Evolutionary conservation across 2,797 vertebrate genomes (phyloP), one percentile per base, ranked within the genome.

Genomic region (Podarcis siculus): DNA sequence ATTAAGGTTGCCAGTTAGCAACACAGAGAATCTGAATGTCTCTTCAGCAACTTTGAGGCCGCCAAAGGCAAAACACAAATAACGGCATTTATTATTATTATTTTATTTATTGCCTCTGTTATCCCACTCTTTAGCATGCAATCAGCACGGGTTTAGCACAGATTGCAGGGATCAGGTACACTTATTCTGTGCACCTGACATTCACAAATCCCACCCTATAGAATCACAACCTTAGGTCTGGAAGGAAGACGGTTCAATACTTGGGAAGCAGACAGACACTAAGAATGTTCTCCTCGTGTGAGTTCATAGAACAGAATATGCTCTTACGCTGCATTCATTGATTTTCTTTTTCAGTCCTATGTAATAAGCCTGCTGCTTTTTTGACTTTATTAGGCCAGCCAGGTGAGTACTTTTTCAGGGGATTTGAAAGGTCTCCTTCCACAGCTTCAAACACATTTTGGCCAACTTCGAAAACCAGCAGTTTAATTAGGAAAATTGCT

Each of bases 381-480:
- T 77, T 66, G 1, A 72, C 5, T 49, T 55, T 32, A 55, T 35
- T 42, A 71, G 35, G 27, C 27, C 61, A 86, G n/a, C 35, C 72
- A 77, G 55, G 5, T 37, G 77, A 85, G 30, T 79, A 2, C 35
- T 78, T 78, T 86, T 37, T 78, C 39, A 8, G 73, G 49, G n/a
- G 83, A 85, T 92, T 93, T 89, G 79, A 93, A 91, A 73, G 79
- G 78, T 78, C 89, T 72, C 91, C 1, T 89, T 95, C 88, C 86
- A 17, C 58, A 58, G 73, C 76, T 83, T 92, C 8, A 86, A 91
- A 85, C 93, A 95, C 94, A 92, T 94, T 90, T 91, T 91, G 92
- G 55, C 25, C n/a, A 73, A 30, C 8, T 64, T 39, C 0, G 23
- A 32, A 4, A 67, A 23, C 25, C 58, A 77, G 67, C 42, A 66